phyloP scores from a whole-genome alignment of 2,797 vertebrate genomes.

The Austrolebias charrua region DNA sequence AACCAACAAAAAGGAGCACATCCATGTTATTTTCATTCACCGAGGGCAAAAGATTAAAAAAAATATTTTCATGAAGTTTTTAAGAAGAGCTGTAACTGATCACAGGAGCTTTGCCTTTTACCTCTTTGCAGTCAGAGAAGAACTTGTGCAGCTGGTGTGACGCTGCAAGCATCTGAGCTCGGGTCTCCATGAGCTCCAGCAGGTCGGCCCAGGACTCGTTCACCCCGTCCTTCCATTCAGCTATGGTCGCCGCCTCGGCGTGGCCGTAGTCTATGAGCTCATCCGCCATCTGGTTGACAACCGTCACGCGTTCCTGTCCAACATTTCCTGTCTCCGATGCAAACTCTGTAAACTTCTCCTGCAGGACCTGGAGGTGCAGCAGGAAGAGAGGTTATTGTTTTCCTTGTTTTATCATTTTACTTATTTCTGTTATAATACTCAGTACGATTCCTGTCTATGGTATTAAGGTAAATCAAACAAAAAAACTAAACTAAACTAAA shows the following conservation, averaged over 20 bases:
- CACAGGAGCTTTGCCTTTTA: slow-evolving; percentile 12
- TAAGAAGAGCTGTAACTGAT: neutral
- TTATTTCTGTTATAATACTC: too few relatives aligned
- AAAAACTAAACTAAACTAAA: too few relatives aligned
- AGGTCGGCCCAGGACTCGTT: slow-evolving; percentile 96
- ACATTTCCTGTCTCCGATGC: slow-evolving; percentile 85
- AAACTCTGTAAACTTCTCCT: slow-evolving; percentile 95
- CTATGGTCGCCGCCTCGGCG: slow-evolving; percentile 89
- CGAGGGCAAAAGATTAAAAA: too few relatives aligned
- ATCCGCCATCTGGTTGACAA: slow-evolving; percentile 95
- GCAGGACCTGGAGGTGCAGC: slow-evolving; percentile 75
- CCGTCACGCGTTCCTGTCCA: slow-evolving; percentile 89
- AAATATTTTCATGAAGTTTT: neutral
- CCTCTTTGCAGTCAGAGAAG: slow-evolving; percentile 91
- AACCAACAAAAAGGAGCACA: neutral
- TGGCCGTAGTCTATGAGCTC: slow-evolving; percentile 96
- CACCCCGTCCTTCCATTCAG: slow-evolving; percentile 95
- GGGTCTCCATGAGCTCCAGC: slow-evolving; percentile 93
- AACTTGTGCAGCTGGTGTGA: slow-evolving; percentile 95
- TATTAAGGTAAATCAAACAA: too few relatives aligned
- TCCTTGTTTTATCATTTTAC: too few relatives aligned
- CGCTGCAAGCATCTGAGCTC: slow-evolving; percentile 90
- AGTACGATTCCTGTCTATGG: too few relatives aligned
- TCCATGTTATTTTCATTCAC: neutral
- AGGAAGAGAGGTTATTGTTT: too few relatives aligned